Percentiles rank a stretch among this genome's conserved stretches.
These are phyloP conservation scores for Medauroidea extradentata DNA, from an alignment of 1,140 invertebrate species.

Conservation along the genomic window DNA sequence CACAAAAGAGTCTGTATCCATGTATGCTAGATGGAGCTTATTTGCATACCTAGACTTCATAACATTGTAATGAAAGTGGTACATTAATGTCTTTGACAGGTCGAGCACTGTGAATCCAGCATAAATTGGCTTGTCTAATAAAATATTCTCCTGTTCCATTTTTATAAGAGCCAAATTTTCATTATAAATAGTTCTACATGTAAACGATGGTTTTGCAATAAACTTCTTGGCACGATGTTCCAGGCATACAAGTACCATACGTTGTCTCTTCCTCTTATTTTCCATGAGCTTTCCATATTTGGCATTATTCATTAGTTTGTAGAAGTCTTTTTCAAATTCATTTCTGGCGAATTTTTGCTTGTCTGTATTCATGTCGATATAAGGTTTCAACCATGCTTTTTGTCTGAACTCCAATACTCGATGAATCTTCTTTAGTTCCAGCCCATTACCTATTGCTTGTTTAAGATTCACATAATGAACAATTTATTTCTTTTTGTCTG, in stretches of 20 bases:
- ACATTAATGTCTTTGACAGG: constrained; percentile 29
- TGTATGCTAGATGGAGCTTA: constrained; percentile 34
- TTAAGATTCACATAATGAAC: constrained; percentile 32
- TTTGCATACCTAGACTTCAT: constrained; percentile 33
- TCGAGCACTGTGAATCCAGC: constrained; percentile 26
- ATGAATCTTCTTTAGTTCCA: constrained; percentile 37
- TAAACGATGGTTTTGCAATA: constrained; percentile 42
- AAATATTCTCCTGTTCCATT: not conserved
- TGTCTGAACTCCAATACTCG: constrained; percentile 36
- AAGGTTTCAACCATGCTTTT: constrained; percentile 31
- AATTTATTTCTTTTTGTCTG: constrained; percentile 28
- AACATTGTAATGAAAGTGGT: constrained; percentile 34
- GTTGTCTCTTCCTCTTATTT: constrained; percentile 43
- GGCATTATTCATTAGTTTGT: constrained; percentile 47
- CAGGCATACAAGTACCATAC: constrained; percentile 40
- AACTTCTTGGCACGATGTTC: constrained; percentile 30
- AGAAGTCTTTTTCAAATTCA: constrained; percentile 50
- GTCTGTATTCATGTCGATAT: constrained; percentile 36
- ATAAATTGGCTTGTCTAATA: constrained; percentile 27
- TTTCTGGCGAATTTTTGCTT: constrained; percentile 32
- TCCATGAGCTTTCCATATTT: constrained; percentile 49
- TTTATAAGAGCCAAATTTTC: constrained; percentile 12
- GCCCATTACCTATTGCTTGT: constrained; percentile 23
- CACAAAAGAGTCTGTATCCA: constrained; percentile 45
- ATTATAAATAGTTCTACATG: constrained; percentile 26